Conservation (phyloP, 2,113 vertebrate genomes). For the Geothlypis trichas region DNA sequence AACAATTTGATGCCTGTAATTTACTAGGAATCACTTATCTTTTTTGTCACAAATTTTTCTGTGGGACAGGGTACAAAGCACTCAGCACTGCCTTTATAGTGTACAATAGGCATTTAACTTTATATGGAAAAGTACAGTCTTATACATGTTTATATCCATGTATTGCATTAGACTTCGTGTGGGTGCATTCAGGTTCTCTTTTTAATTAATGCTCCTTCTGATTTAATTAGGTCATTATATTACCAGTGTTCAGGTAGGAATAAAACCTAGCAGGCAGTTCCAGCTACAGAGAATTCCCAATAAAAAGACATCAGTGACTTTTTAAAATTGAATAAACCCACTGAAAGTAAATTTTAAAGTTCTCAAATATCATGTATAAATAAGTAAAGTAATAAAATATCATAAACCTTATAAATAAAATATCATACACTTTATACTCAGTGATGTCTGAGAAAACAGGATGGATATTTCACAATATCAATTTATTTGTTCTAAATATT, state of each 20-base stretch:
- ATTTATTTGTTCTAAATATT: background rate
- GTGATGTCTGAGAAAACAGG: background rate
- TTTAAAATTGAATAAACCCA: background rate
- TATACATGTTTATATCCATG: background rate
- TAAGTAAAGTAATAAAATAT: background rate
- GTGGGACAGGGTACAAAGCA: background rate
- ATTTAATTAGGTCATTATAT: background rate
- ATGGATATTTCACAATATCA: background rate
- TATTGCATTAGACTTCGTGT: background rate
- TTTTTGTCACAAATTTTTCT: background rate
- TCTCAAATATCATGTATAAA: background rate
- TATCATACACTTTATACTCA: background rate
- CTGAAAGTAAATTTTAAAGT: background rate
- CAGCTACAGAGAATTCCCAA: background rate
- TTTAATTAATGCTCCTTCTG: background rate
- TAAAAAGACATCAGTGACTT: background rate
- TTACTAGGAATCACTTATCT: background rate
- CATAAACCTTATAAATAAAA: background rate
- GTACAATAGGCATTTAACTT: background rate
- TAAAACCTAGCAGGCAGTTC: background rate
- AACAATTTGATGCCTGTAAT: background rate
- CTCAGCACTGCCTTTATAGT: background rate
- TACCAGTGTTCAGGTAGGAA: background rate
- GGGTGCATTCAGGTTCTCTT: background rate
- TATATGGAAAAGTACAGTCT: background rate